A percentile compares a stretch with the other conserved stretches of the same genome.
Conservation (phyloP, 2,797 vertebrate species). For the Semotilus atromaculatus region DNA sequence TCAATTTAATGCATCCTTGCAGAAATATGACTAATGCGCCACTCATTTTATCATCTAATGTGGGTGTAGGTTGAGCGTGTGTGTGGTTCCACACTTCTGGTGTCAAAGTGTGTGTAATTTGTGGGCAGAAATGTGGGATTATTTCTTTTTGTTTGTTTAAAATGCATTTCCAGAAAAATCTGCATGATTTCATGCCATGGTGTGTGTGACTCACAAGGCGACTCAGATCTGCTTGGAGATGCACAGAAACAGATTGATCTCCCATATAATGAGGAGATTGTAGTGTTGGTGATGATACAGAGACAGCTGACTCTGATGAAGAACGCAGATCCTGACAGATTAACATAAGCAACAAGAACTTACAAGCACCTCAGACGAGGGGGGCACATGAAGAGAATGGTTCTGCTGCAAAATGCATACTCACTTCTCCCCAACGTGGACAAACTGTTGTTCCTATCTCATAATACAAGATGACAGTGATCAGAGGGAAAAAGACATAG, state of each 20-base stretch:
- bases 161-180: constrained; percentile 7
- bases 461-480: not conserved
- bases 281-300: constrained; percentile 20
- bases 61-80: not conserved
- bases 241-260: constrained; percentile 16
- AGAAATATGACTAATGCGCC: constrained; percentile 7
- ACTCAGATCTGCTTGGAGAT: not conserved
- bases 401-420: not conserved
- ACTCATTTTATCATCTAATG: constrained; percentile 1
- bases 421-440: no score
- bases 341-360: constrained; percentile 4
- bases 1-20: not conserved
- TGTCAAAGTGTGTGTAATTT: constrained; percentile 10
- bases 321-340: constrained; percentile 31
- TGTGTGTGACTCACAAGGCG: constrained; percentile 8
- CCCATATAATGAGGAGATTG: constrained; percentile 26
- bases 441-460: no score
- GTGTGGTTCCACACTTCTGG: constrained; percentile 7
- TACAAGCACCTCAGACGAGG: not conserved
- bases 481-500: no score
- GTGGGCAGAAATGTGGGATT: constrained; percentile 17
- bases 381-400: not conserved
- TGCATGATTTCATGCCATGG: constrained; percentile 3
- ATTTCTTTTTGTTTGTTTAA: not conserved
- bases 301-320: constrained; percentile 24